Percentiles rank a stretch among this genome's conserved stretches.
phyloP scores from a whole-genome alignment of 2,888 invertebrate genomes.

The Cantharis flavilabris region DNA sequence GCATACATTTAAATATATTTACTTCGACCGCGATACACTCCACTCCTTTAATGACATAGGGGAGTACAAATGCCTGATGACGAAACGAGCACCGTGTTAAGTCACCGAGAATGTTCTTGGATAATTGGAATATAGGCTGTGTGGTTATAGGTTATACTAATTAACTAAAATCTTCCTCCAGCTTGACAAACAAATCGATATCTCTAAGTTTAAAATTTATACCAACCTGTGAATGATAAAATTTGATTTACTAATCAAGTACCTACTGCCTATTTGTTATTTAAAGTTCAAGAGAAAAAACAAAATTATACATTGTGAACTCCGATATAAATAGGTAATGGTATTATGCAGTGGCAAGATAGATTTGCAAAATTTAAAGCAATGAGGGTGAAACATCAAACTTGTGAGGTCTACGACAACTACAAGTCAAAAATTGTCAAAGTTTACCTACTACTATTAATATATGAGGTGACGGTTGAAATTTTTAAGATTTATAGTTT shows the following conservation, averaged over 20 bases:
- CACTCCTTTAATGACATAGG: constrained; percentile 33
- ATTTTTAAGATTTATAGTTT: too few species aligned
- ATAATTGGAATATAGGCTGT: constrained; percentile 28
- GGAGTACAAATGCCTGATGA: constrained; percentile 31
- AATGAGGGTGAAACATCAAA: too few species aligned
- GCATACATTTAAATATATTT: constrained; percentile 60
- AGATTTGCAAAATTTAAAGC: too few species aligned
- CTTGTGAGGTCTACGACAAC: too few species aligned
- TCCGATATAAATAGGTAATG: background rate
- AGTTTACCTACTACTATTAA: too few species aligned
- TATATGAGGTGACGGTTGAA: too few species aligned
- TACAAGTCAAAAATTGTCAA: too few species aligned
- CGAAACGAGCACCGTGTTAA: constrained; percentile 29
- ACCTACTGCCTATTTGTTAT: background rate
- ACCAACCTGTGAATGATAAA: background rate
- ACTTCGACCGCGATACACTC: constrained; percentile 39
- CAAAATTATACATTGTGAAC: background rate
- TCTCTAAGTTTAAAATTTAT: background rate
- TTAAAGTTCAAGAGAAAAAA: background rate
- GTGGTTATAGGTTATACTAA: constrained; percentile 18
- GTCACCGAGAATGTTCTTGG: constrained; percentile 27
- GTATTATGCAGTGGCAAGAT: too few species aligned
- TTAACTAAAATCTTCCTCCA: background rate
- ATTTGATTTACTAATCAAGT: background rate
- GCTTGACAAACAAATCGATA: background rate